Evolutionary conservation across 2,797 vertebrate genomes (phyloP), one percentile per base, ranked within the genome.

Genomic region (Philypnodon macrostomus): DNA sequence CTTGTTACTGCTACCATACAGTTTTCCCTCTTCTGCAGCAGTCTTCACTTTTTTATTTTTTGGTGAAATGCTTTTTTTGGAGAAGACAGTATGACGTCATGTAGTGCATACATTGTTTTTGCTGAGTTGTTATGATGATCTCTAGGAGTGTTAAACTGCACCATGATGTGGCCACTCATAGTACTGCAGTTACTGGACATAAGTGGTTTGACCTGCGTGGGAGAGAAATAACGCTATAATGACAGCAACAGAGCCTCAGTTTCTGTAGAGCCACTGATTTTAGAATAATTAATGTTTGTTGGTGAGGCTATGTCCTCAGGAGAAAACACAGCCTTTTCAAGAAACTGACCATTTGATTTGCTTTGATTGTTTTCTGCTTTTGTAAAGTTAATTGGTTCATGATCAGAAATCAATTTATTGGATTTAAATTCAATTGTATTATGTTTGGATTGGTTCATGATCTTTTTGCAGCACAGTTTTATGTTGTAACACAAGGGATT

Each of bases 21-120:
- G n/a, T 45, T 31, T 31, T 12, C 12, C 6, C 17, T n/a, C 11
- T 17, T 17, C 16, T 47, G n/a, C 4, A 12, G 18, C 12, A 27
- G 19, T 29, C 14, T 5, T 13, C 7, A 10, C 7, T 3, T 17
- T 21, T 40, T 37, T 42, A 18, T 11, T 14, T 8, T 30, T 39
- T 18, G 12, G 41, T 13, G 2, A n/a, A 13, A 32, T 16, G 9
- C 4, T 64, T 61, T 61, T 70, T 67, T 69, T 51, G 18, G 53
- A 38, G 47, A 53, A 31, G 52, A 19, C 34, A 48, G 40, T 50
- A 77, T 83, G 75, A 86, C 37, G 41, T 80, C 79, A 83, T 45
- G 32, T 32, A 17, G 19, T n/a, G n/a, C n/a, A 50, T n/a, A 30
- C 39, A 46, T 41, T 7, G 23, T 23, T 47, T 66, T 48, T 42